These are phyloP conservation scores for Panorpa germanica DNA, from an alignment of 2,888 invertebrate genomes.

Conservation along the genomic window DNA sequence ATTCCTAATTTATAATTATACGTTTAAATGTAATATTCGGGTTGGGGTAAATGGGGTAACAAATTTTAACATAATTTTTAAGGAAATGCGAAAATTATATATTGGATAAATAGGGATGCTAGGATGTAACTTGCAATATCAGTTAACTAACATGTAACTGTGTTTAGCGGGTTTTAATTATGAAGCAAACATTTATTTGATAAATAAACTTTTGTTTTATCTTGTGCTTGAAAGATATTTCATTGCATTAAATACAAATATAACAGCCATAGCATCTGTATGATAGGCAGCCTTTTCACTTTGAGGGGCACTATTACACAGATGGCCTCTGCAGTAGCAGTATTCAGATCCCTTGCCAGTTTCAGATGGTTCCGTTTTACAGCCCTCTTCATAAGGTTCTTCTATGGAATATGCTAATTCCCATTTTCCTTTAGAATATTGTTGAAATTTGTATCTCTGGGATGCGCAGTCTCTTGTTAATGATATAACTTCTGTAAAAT, in stretches of 20 bases:
- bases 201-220: conserved; percentile 14
- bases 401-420: conserved; percentile 39
- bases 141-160: too few relatives aligned
- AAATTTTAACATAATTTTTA: too few relatives aligned
- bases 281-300: conserved; percentile 27
- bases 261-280: conserved; percentile 38
- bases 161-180: too few relatives aligned
- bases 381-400: conserved; percentile 54
- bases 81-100: too few relatives aligned
- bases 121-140: too few relatives aligned
- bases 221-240: conserved; percentile 35
- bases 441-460: conserved; percentile 45
- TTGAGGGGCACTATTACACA: conserved; percentile 43
- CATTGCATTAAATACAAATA: conserved; percentile 39
- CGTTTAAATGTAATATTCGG: too few relatives aligned
- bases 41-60: too few relatives aligned
- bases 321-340: conserved; percentile 55
- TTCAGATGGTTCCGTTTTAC: too few relatives aligned
- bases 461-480: conserved; percentile 47
- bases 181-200: not conserved
- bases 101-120: too few relatives aligned
- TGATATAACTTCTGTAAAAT: conserved; percentile 19
- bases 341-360: conserved; percentile 42
- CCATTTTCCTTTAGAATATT: conserved; percentile 43
- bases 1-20: too few relatives aligned